phyloP scores from a whole-genome alignment of 2,113 vertebrate genomes.

The Menura novaehollandiae region DNA sequence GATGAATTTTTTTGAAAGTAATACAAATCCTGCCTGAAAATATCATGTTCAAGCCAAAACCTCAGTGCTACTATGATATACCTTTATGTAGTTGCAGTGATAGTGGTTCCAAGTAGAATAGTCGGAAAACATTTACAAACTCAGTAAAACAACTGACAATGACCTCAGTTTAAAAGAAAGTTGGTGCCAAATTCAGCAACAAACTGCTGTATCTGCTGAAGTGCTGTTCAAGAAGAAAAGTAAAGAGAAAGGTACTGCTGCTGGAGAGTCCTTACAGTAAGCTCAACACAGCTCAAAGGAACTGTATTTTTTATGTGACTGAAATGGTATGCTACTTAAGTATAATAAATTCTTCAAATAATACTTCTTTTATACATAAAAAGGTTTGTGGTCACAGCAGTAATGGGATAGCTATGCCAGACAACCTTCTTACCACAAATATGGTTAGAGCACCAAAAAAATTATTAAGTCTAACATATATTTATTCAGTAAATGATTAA shows the following conservation, averaged over 20 bases:
- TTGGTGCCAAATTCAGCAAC: background rate
- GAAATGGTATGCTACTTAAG: background rate
- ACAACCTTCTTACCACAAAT: background rate
- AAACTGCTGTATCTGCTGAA: background rate
- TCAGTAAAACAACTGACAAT: background rate
- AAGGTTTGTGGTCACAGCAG: background rate
- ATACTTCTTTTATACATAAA: background rate
- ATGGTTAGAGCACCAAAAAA: background rate
- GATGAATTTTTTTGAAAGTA: background rate
- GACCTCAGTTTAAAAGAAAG: background rate
- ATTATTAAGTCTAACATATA: background rate
- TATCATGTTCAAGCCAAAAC: background rate
- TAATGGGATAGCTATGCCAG: background rate
- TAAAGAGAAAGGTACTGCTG: background rate
- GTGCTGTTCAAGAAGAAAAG: background rate
- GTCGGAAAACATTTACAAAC: background rate
- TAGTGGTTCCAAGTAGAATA: background rate
- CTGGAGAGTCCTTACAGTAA: background rate
- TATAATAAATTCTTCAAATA: background rate
- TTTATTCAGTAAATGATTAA: background rate
- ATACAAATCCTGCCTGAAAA: background rate
- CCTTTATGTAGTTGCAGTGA: background rate
- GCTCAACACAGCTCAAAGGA: background rate
- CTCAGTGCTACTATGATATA: background rate
- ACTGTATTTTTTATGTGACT: background rate